Percentiles rank a stretch among this genome's conserved stretches.
Evolutionary conservation across 2,797 vertebrate genomes (phyloP).

Genomic region (Leucoraja ocellata): DNA sequence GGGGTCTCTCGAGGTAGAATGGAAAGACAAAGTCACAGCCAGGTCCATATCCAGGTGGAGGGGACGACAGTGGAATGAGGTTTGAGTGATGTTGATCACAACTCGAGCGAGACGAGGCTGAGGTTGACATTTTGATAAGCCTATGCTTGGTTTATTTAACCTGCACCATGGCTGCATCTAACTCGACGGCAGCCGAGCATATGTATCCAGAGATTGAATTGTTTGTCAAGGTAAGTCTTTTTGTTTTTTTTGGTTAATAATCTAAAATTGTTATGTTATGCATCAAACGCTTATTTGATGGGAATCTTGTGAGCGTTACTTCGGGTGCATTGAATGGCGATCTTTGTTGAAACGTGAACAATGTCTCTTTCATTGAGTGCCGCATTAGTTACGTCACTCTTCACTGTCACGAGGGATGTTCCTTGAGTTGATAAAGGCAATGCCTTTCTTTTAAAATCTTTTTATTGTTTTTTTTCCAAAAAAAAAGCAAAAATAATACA

Average conservation of each 20-base stretch:
- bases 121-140: neutral
- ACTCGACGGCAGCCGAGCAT: neutral
- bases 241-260: no score
- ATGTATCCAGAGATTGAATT: conserved; percentile 49
- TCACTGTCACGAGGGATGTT: neutral
- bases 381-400: neutral
- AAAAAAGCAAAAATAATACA: no score
- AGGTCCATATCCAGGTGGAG: neutral
- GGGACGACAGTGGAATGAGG: neutral
- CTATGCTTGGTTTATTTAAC: neutral
- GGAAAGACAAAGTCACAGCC: neutral
- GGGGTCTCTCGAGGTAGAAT: neutral
- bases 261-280: neutral
- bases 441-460: no score
- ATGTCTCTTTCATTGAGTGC: neutral
- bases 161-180: neutral
- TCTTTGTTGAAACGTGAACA: neutral
- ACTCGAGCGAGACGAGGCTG: neutral
- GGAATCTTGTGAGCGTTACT: neutral
- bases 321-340: neutral
- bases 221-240: conserved; percentile 60
- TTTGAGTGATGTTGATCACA: neutral
- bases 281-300: neutral
- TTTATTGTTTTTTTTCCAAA: no score
- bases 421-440: neutral